Conservation (phyloP, 1,140 invertebrate genomes). For the Brachionus paranguensis region DNA sequence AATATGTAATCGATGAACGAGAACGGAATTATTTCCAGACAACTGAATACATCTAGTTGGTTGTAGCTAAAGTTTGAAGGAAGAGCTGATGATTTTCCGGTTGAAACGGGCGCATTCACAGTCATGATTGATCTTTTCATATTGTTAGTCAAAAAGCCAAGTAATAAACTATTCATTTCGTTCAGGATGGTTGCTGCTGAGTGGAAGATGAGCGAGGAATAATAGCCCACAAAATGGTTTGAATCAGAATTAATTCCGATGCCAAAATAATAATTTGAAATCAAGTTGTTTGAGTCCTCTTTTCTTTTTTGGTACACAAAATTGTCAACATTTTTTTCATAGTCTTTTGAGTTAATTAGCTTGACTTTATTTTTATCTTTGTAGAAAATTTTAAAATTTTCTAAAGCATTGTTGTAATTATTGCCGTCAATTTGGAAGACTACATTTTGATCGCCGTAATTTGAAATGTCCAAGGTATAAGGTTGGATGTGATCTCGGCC, state of each 20-base stretch:
- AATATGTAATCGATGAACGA: constrained; percentile 21
- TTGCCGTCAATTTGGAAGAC: background rate
- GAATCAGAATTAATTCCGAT: background rate
- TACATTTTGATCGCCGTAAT: constrained; percentile 5
- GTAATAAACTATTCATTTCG: background rate
- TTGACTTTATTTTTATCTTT: background rate
- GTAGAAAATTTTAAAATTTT: background rate
- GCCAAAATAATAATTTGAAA: constrained; percentile 14
- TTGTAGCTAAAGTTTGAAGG: background rate
- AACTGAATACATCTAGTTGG: background rate
- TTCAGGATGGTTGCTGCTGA: constrained; percentile 1
- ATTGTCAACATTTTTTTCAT: background rate
- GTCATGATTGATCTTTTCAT: background rate
- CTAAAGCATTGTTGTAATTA: background rate
- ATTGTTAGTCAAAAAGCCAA: background rate
- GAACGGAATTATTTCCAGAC: constrained; percentile 27
- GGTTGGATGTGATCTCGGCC: background rate
- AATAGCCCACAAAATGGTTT: background rate
- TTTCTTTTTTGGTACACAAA: constrained; percentile 7
- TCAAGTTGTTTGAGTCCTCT: background rate
- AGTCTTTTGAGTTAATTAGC: background rate
- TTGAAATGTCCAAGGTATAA: background rate
- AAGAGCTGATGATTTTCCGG: background rate
- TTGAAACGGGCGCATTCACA: constrained; percentile 13
- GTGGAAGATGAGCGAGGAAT: background rate